phyloP scores from a whole-genome alignment of 2,113 vertebrate species.

The western clawed frog (Xenopus tropicalis) region UCB_Xtro_10.0 CM004447.2:29439001-29439500 shows the following conservation, averaged over 20 bases:
- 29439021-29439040: conserved; percentile 66
- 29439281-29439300: conserved; percentile 67
- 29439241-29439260: conserved; percentile 59
- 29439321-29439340: conserved; percentile 55
- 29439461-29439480: background rate
- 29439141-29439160: conserved; percentile 53
- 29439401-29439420: background rate
- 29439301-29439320: conserved; percentile 54
- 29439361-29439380: conserved; percentile 27
- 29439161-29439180: conserved; percentile 56
- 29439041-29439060: conserved; percentile 45
- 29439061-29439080: conserved; percentile 66
- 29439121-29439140: conserved; percentile 59
- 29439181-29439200: conserved; percentile 63
- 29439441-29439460: background rate
- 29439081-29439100: conserved; percentile 65
- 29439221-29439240: conserved; percentile 56
- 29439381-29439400: conserved; percentile 6
- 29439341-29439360: conserved; percentile 11
- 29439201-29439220: conserved; percentile 59
- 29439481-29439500: no score
- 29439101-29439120: conserved; percentile 62
- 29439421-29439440: background rate
- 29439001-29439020: conserved; percentile 61
- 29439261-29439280: conserved; percentile 64